A percentile compares a stretch with the other conserved stretches of the same genome.
phyloP scores from a whole-genome alignment of 2,113 vertebrate species.

The Rissa tridactyla region DNA sequence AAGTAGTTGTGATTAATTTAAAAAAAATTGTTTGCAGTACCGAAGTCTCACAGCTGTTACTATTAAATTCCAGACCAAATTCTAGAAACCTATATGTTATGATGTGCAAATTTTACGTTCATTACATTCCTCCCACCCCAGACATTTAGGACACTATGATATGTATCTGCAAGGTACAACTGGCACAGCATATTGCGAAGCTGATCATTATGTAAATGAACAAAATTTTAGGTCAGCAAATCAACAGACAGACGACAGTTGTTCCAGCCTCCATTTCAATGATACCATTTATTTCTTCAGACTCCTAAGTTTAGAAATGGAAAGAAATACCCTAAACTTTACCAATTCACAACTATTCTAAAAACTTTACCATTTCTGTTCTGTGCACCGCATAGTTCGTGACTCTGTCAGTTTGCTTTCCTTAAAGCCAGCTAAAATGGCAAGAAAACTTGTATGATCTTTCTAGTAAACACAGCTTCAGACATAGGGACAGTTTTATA shows the following conservation, averaged over 20 bases:
- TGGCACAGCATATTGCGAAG: neutral
- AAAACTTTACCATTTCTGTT: neutral
- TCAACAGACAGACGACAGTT: neutral
- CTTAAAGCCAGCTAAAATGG: neutral
- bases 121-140: neutral
- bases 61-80: neutral
- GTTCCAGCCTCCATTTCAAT: neutral
- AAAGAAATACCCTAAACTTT: neutral
- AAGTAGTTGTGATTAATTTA: neutral
- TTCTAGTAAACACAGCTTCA: conserved; percentile 1
- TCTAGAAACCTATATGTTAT: neutral
- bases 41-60: neutral
- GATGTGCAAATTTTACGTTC: neutral
- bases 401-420: conserved; percentile 25
- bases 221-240: neutral
- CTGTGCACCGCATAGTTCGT: neutral
- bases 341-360: neutral
- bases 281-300: neutral
- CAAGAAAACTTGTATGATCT: neutral
- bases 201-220: neutral
- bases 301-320: neutral
- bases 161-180: neutral
- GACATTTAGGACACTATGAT: neutral
- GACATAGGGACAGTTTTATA: conserved; percentile 11
- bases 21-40: neutral